phyloP scores from a whole-genome alignment of 37 sponge, comb jelly and placozoan genomes.

The Cladorhizidae sp. region DNA sequence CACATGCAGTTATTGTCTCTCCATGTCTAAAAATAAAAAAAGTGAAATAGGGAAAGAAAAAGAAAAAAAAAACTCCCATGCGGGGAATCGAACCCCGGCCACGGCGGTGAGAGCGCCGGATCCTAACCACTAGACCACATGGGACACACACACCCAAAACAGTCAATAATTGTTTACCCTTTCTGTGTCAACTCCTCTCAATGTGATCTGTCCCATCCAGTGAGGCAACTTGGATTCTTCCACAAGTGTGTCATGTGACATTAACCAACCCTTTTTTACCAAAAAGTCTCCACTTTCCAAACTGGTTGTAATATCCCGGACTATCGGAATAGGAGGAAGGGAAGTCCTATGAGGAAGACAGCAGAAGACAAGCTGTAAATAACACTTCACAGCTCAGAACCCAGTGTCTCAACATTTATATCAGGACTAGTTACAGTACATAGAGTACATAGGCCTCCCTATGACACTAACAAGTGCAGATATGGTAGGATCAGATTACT shows the following conservation, averaged over 20 bases:
- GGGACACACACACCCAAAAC: constrained; percentile 24
- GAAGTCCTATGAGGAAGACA: not conserved
- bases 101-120: constrained; percentile 87
- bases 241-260: constrained; percentile 9
- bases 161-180: constrained; percentile 19
- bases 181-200: constrained; percentile 45
- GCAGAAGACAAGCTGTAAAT: not conserved
- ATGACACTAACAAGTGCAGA: too few species aligned
- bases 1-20: too few species aligned
- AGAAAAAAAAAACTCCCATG: constrained; percentile 64
- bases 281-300: not conserved
- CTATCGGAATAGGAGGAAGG: constrained; percentile 13
- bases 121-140: constrained; percentile 94
- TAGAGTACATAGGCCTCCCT: too few species aligned
- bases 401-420: too few species aligned
- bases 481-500: too few species aligned
- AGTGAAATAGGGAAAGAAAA: constrained; percentile 12
- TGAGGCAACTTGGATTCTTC: constrained; percentile 8
- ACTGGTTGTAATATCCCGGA: not conserved
- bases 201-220: constrained; percentile 49
- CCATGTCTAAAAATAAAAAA: not conserved
- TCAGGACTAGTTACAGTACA: too few species aligned
- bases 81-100: constrained; percentile 93
- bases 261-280: constrained; percentile 41
- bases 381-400: too few species aligned